Evolutionary conservation across 2,888 invertebrate species (phyloP).

Genomic region (Watsonalla cultraria): DNA sequence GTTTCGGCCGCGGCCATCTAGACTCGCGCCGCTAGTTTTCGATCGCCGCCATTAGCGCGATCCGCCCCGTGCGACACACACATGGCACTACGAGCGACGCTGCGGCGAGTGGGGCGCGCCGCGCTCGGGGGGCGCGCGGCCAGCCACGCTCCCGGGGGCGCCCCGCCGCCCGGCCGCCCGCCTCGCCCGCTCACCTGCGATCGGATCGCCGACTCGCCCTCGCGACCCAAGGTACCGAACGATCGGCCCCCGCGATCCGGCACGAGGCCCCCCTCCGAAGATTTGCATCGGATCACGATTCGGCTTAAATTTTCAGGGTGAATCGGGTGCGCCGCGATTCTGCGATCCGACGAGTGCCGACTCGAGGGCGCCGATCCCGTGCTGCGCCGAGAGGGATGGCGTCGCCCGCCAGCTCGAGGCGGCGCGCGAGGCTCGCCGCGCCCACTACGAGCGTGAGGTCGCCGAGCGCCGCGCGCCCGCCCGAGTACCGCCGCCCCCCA

Average conservation of each 20-base stretch:
- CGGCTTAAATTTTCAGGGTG: too few species aligned
- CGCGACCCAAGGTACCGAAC: slow-evolving; percentile 4
- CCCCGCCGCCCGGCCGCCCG: slow-evolving; percentile 19
- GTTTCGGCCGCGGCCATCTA: too few species aligned
- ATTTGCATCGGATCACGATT: too few species aligned
- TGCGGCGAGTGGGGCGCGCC: neutral
- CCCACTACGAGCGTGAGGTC: neutral
- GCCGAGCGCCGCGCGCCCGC: neutral
- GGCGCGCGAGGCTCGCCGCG: neutral
- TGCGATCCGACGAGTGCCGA: too few species aligned
- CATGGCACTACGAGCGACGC: too few species aligned
- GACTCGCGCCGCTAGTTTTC: too few species aligned
- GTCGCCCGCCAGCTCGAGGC: neutral
- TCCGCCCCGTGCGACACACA: too few species aligned
- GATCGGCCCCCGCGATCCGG: too few species aligned
- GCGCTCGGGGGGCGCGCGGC: neutral
- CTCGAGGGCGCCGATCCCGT: neutral
- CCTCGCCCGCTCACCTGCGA: slow-evolving; percentile 11
- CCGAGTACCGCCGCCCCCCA: neutral
- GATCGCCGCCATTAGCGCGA: too few species aligned
- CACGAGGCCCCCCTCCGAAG: too few species aligned
- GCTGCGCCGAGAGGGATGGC: neutral
- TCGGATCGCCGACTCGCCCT: slow-evolving; percentile 29
- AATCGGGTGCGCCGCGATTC: too few species aligned
- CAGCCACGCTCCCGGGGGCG: slow-evolving; percentile 29